These are phyloP conservation scores for Gymnoscopelus braueri DNA, from an alignment of 2,797 vertebrate species.

Conservation along the genomic window DNA sequence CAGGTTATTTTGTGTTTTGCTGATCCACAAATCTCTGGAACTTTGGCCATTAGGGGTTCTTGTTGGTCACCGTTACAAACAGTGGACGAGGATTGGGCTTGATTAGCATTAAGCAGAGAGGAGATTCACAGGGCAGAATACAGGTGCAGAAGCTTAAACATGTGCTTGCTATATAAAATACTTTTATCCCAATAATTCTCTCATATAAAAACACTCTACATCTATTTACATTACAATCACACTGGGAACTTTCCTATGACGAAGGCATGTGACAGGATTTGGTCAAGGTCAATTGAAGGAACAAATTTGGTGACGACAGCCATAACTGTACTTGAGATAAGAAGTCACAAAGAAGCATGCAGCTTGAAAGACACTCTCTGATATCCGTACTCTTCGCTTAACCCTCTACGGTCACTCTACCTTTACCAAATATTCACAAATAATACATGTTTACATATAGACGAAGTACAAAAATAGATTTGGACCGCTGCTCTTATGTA, in stretches of 20 bases:
- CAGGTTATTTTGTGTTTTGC: neutral
- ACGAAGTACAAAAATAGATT: conserved; percentile 83
- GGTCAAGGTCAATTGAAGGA: conserved; percentile 22
- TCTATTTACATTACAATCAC: conserved; percentile 82
- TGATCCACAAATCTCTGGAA: conserved; percentile 10
- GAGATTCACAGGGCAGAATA: conserved; percentile 11
- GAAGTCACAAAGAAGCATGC: conserved; percentile 51
- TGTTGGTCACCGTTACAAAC: conserved; percentile 3
- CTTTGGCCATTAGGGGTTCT: neutral
- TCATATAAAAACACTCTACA: conserved; percentile 76
- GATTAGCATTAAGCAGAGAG: conserved; percentile 23
- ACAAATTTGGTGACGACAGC: neutral
- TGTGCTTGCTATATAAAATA: conserved; percentile 62
- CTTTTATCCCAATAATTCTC: conserved; percentile 62
- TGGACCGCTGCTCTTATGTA: conserved; percentile 66
- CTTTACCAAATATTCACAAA: conserved; percentile 72
- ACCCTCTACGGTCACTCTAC: conserved; percentile 48
- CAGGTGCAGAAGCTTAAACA: conserved; percentile 48
- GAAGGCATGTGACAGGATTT: conserved; percentile 31
- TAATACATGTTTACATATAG: conserved; percentile 69
- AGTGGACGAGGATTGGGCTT: neutral
- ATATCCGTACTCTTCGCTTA: conserved; percentile 57
- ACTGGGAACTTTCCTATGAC: conserved; percentile 26
- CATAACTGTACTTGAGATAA: conserved; percentile 25
- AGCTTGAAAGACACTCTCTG: conserved; percentile 49